Evolutionary conservation across 2,113 vertebrate genomes (phyloP).

Genomic region (Rhinoptilus africanus): DNA sequence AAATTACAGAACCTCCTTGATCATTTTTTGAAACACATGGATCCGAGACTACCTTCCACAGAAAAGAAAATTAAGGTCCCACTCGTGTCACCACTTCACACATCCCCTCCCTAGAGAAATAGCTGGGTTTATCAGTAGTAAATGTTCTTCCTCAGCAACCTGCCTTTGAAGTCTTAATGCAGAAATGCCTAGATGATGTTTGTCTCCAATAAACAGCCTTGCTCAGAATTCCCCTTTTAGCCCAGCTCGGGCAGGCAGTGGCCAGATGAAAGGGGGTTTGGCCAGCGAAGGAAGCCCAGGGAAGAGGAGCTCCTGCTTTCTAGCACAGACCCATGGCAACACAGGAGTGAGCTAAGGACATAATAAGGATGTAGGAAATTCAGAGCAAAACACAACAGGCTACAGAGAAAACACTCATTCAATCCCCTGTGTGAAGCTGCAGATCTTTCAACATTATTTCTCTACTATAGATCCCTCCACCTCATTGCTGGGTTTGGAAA

Average conservation of each 20-base stretch:
- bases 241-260: rapidly evolving
- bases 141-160: neutral
- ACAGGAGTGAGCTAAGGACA: neutral
- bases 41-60: neutral
- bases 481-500: neutral
- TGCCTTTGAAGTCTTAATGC: neutral
- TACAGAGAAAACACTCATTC: neutral
- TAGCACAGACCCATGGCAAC: neutral
- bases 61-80: neutral
- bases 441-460: neutral
- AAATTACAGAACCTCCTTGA: neutral
- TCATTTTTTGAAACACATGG: neutral
- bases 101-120: neutral
- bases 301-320: neutral
- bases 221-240: neutral
- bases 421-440: neutral
- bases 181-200: neutral
- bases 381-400: neutral
- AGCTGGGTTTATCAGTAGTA: neutral
- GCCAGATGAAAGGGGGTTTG: neutral
- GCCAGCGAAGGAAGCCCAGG: neutral
- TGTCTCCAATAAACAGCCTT: neutral
- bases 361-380: neutral
- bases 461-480: neutral
- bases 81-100: neutral